phyloP scores from a whole-genome alignment of 2,888 invertebrate genomes.

The Venustoraphidia nigricollis region DNA sequence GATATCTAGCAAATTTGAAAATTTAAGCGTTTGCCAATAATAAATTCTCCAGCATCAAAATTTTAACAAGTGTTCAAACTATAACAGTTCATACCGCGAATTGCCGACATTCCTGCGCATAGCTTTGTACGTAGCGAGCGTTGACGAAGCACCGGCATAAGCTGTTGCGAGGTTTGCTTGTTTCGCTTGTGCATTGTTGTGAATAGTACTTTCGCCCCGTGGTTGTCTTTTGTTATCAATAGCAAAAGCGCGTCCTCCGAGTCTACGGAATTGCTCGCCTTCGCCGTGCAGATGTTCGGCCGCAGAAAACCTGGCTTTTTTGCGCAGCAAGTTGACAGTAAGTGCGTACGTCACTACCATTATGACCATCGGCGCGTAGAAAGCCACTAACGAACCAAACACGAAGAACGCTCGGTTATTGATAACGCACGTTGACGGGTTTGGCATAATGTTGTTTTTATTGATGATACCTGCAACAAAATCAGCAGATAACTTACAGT shows the following conservation, averaged over 20 bases:
- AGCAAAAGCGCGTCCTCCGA: constrained; percentile 24
- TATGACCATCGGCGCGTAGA: constrained; percentile 88
- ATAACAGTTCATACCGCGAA: constrained; percentile 6
- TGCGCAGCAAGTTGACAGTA: constrained; percentile 72
- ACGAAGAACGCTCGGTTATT: constrained; percentile 78
- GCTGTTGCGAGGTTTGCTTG: constrained; percentile 8
- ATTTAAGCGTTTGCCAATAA: too few species aligned
- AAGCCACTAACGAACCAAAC: constrained; percentile 83
- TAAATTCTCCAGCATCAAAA: too few species aligned
- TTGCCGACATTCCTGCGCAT: constrained; percentile 28
- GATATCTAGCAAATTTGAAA: too few species aligned
- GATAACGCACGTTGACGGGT: constrained; percentile 59
- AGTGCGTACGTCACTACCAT: constrained; percentile 88
- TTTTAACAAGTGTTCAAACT: too few species aligned
- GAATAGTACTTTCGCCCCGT: too few species aligned
- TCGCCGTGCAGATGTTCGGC: constrained; percentile 39
- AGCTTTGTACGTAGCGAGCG: constrained; percentile 16
- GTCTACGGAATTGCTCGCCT: constrained; percentile 36
- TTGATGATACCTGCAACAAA: constrained; percentile 51
- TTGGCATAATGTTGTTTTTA: constrained; percentile 65
- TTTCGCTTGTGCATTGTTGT: constrained; percentile 16
- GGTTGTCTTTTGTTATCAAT: too few species aligned
- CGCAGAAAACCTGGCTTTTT: constrained; percentile 54
- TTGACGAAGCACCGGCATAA: constrained; percentile 11
- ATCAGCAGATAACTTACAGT: too few species aligned